phyloP scores from a whole-genome alignment of 2,888 invertebrate species.

The Amphipyra berbera region DNA sequence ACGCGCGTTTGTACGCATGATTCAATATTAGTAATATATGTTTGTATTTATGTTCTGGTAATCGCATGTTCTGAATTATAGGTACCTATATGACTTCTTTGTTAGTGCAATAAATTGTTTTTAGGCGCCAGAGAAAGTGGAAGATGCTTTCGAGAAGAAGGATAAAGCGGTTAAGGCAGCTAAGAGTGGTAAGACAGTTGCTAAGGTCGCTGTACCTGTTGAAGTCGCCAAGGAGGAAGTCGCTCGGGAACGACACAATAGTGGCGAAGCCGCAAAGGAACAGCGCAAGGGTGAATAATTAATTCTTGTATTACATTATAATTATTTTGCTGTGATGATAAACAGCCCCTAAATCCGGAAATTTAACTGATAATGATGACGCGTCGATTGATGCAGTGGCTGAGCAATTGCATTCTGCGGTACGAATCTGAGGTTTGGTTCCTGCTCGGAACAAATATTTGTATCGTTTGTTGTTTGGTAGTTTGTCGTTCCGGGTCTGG shows the following conservation, averaged over 20 bases:
- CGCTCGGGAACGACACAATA: slow-evolving; percentile 72
- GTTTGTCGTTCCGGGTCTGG: too few relatives aligned
- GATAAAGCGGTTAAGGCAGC: slow-evolving; percentile 70
- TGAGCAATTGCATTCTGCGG: too few relatives aligned
- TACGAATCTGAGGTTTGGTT: too few relatives aligned
- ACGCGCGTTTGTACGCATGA: slow-evolving; percentile 45
- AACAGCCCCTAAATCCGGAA: not conserved
- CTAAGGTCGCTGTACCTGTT: slow-evolving; percentile 62
- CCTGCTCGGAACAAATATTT: too few relatives aligned
- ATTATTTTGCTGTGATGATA: not conserved
- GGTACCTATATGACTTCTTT: slow-evolving; percentile 5
- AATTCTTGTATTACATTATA: not conserved
- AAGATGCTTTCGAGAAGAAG: slow-evolving; percentile 79
- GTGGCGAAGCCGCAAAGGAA: slow-evolving; percentile 79
- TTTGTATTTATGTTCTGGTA: slow-evolving; percentile 27
- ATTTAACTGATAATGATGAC: too few relatives aligned
- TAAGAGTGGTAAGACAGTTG: slow-evolving; percentile 65
- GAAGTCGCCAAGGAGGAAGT: slow-evolving; percentile 76
- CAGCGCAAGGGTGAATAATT: slow-evolving; percentile 79
- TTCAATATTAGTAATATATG: slow-evolving; percentile 39
- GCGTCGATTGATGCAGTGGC: too few relatives aligned
- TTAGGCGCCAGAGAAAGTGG: slow-evolving; percentile 77
- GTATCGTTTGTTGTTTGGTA: too few relatives aligned
- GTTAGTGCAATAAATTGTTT: slow-evolving; percentile 21
- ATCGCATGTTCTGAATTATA: slow-evolving; percentile 48